These are phyloP conservation scores for Drusus annulatus DNA, from an alignment of 1,140 invertebrate genomes.

Conservation along the genomic window DNA sequence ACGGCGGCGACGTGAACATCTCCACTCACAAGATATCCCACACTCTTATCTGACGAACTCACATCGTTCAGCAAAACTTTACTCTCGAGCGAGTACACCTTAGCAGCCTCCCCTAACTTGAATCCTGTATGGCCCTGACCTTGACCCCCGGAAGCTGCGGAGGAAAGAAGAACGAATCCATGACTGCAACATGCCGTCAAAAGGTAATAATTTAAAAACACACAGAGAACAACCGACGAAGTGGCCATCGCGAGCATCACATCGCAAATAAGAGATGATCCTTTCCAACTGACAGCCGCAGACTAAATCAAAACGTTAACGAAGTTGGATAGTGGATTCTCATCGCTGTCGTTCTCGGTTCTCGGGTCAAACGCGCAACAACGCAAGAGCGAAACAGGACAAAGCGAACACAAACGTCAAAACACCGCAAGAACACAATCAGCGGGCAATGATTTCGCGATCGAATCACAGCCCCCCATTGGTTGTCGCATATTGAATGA, in stretches of 20 bases:
- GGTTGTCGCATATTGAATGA: conserved; percentile 39
- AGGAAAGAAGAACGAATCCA: conserved; percentile 55
- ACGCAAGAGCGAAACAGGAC: conserved; percentile 17
- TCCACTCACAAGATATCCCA: conserved; percentile 53
- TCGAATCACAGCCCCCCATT: conserved; percentile 40
- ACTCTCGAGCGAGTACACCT: conserved; percentile 49
- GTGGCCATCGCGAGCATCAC: conserved; percentile 22
- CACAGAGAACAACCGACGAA: conserved; percentile 12
- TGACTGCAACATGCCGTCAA: conserved; percentile 40
- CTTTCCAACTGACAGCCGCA: conserved; percentile 11
- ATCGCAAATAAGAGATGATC: conserved; percentile 20
- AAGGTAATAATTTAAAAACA: conserved; percentile 18
- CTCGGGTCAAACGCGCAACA: neutral
- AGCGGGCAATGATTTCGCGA: conserved; percentile 37
- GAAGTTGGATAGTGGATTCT: neutral
- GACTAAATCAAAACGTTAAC: conserved; percentile 5
- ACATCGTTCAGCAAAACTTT: conserved; percentile 52
- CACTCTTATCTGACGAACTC: conserved; percentile 30
- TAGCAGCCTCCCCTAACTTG: conserved; percentile 39
- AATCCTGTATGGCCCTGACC: conserved; percentile 47
- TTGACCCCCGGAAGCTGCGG: conserved; percentile 49
- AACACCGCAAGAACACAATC: conserved; percentile 33
- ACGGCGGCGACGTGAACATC: conserved; percentile 49
- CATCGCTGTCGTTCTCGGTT: neutral
- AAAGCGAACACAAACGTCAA: conserved; percentile 8